Conservation (phyloP, 1,140 invertebrate species). For the Drosophila sturtevanti region DNA sequence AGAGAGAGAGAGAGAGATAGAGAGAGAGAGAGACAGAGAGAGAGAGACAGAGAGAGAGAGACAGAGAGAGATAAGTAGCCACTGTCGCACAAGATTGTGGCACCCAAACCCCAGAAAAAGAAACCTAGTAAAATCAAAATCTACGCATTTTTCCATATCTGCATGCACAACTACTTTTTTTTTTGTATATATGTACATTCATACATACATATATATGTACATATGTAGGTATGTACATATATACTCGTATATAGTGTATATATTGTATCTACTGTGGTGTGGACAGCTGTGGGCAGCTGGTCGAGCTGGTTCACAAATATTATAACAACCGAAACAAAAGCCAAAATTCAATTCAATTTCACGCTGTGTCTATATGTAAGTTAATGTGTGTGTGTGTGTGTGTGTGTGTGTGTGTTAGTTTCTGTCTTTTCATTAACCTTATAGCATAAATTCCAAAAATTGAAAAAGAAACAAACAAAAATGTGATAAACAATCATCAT, state of each 20-base stretch:
- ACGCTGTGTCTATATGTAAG: constrained; percentile 30
- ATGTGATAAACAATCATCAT: constrained; percentile 7
- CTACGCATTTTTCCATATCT: constrained; percentile 5
- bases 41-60: background rate
- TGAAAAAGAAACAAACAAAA: constrained; percentile 37
- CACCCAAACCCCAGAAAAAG: background rate
- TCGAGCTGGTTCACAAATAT: constrained; percentile 1
- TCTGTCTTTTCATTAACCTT: constrained; percentile 48
- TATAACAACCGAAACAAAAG: constrained; percentile 32
- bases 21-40: background rate
- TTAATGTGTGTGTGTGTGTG: background rate
- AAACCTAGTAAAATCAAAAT: constrained; percentile 3
- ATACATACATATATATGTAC: no score
- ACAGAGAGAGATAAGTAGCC: background rate
- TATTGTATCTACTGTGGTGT: background rate
- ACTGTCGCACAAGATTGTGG: background rate
- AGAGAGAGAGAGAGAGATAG: background rate
- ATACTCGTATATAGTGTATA: background rate
- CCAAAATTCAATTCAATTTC: constrained; percentile 70
- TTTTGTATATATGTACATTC: background rate
- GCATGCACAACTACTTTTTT: background rate
- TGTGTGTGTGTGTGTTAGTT: background rate
- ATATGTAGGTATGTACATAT: no score
- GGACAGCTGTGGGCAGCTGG: constrained; percentile 5
- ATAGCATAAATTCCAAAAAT: constrained; percentile 49